These are phyloP conservation scores for Diadema setosum DNA, from an alignment of 35 echinoderm and acorn worm genomes.

Conservation along the genomic window DNA sequence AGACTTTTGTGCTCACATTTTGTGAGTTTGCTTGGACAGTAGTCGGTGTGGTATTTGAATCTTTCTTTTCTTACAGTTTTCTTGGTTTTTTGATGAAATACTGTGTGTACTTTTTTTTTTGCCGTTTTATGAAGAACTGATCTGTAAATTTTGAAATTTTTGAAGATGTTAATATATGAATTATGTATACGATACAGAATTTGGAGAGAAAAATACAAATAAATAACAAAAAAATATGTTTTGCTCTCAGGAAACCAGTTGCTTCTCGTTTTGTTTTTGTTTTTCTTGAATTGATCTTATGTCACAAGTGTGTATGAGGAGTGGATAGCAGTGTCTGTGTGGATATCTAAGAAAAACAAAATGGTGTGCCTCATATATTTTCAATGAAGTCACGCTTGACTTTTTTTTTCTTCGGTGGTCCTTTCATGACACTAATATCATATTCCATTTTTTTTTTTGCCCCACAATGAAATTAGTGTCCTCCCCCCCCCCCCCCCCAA, in stretches of 20 bases:
- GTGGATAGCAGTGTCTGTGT: not conserved
- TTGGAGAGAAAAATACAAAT: not conserved
- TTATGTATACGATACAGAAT: slow-evolving; percentile 10
- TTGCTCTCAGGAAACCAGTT: slow-evolving; percentile 1
- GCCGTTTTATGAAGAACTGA: not conserved
- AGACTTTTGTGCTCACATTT: not conserved
- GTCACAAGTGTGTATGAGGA: not conserved
- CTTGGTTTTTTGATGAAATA: not conserved
- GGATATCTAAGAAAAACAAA: not conserved
- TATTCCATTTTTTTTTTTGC: too few species aligned
- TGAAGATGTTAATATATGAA: slow-evolving; percentile 24
- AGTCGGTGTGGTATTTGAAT: not conserved
- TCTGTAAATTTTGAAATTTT: slow-evolving; percentile 25
- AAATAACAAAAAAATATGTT: not conserved
- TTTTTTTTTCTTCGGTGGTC: too few species aligned
- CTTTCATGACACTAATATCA: too few species aligned
- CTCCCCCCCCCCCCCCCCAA: too few species aligned
- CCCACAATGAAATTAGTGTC: too few species aligned
- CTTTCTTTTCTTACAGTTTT: not conserved
- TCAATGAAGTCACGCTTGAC: too few species aligned
- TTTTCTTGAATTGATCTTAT: not conserved
- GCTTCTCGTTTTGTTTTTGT: not conserved
- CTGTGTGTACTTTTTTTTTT: not conserved
- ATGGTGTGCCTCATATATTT: too few species aligned
- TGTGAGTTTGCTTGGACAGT: not conserved